phyloP scores from a whole-genome alignment of 1,140 invertebrate genomes.

The Bombus confusus region DNA sequence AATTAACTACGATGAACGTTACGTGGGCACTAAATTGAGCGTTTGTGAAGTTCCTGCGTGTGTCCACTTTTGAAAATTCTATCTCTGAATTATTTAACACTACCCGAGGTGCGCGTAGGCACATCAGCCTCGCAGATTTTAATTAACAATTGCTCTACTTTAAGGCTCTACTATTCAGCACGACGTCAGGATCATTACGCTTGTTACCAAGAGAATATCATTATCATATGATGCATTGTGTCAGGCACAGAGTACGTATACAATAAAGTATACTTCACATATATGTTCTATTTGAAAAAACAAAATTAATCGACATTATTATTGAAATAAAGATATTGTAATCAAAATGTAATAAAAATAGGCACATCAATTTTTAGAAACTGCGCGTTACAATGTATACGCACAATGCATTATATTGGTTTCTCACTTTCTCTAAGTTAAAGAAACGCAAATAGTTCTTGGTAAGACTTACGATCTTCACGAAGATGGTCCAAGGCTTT shows the following conservation, averaged over 20 bases:
- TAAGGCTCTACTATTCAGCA: conserved; percentile 35
- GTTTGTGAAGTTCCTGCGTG: conserved; percentile 14
- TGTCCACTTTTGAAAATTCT: conserved; percentile 45
- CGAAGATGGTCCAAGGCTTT: conserved; percentile 74
- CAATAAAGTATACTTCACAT: neutral
- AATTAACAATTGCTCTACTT: conserved; percentile 73
- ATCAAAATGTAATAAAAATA: neutral
- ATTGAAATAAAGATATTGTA: neutral
- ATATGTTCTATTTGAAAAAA: neutral
- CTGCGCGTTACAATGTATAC: no score
- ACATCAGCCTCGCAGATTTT: conserved; percentile 47
- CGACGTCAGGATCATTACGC: conserved; percentile 63
- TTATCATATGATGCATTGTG: conserved; percentile 22
- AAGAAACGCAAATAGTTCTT: conserved; percentile 51
- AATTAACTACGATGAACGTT: conserved; percentile 62
- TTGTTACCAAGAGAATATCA: conserved; percentile 50
- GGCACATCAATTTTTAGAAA: neutral
- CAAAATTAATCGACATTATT: neutral
- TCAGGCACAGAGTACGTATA: conserved; percentile 1
- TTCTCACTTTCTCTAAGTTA: conserved; percentile 29
- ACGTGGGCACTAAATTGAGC: conserved; percentile 49
- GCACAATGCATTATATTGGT: conserved; percentile 9
- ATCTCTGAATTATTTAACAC: conserved; percentile 30
- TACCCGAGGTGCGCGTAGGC: conserved; percentile 51
- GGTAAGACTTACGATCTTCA: conserved; percentile 74